Conservation (phyloP, 2,888 invertebrate species). For the Sturmia bella region DNA sequence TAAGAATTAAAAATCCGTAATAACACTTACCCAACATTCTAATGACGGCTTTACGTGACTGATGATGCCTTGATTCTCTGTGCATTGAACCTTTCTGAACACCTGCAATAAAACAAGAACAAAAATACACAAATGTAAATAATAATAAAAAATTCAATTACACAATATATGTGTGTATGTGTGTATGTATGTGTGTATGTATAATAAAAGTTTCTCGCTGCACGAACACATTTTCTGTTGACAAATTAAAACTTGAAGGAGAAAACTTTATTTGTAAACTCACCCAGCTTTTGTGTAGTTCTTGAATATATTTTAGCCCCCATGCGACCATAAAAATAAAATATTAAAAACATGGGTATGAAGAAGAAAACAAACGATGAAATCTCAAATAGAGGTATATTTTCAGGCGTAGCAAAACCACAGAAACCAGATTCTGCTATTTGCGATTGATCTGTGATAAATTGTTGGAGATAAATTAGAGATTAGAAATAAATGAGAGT, state of each 20-base stretch:
- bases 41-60: conserved; percentile 88
- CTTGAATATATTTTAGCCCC: conserved; percentile 86
- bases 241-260: too few species aligned
- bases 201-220: too few species aligned
- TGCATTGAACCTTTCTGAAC: conserved; percentile 86
- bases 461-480: conserved; percentile 43
- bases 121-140: neutral
- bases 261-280: conserved; percentile 48
- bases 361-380: conserved; percentile 93
- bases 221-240: too few species aligned
- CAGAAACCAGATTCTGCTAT: conserved; percentile 91
- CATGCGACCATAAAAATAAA: conserved; percentile 90
- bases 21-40: conserved; percentile 90
- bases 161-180: too few species aligned
- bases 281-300: conserved; percentile 82
- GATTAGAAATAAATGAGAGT: too few species aligned
- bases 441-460: conserved; percentile 80
- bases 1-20: too few species aligned
- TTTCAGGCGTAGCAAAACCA: conserved; percentile 85
- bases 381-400: conserved; percentile 89
- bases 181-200: too few species aligned
- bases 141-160: conserved; percentile 21
- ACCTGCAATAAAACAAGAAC: conserved; percentile 73
- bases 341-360: conserved; percentile 87
- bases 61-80: conserved; percentile 84